Base-by-base conservation (phyloP, 2,888 invertebrate species). In the Syrista parreyssii region DNA sequence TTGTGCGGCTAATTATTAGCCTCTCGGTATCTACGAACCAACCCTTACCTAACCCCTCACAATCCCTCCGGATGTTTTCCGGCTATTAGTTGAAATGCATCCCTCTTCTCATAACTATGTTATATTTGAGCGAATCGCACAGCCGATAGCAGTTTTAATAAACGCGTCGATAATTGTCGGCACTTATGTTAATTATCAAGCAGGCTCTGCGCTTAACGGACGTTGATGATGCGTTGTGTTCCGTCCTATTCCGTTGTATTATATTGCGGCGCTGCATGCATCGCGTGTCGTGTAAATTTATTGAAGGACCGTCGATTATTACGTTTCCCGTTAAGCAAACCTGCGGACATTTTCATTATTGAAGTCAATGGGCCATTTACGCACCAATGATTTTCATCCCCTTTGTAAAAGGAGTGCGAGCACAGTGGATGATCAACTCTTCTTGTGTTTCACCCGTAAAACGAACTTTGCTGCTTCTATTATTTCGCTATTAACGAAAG, bases 171-270 rank as follows among this genome's bases (percentile, higher is more conserved):
- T 89, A 89, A 90, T 89, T 89, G 87, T 89, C 86, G 71, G 88
- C 87, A 86, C 88, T 89, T 89, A 89, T 88, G 89, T 89, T 89
- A 89, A 89, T 88, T 89, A 86, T 83, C 89, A 89, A 89, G 88
- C 87, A 89, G 86, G 76, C 82, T 80, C 75, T 36, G 76, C 69
- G 69, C 79, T 55, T 55, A 55, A 55, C 55, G 55, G 55, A 23
- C 55, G 23, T 23, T 23, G 2, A 2, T 9, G 23, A 55, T 23
- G 55, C 0, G 55, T 2, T 55, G 9, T 23, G 55, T 9, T 23
- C 15, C 2, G 23, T 55, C 55, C 15, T 55, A 9, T 23, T 55
- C 55, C 55, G 55, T 6, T 9, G 55, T 23, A 55, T 55, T 23
- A 6, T 23, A 15, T 23, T 55, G 55, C 23, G 55, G 55, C 55